These are phyloP conservation scores for Pyrrhosoma nymphula DNA, from an alignment of 2,888 invertebrate species.

Conservation along the genomic window DNA sequence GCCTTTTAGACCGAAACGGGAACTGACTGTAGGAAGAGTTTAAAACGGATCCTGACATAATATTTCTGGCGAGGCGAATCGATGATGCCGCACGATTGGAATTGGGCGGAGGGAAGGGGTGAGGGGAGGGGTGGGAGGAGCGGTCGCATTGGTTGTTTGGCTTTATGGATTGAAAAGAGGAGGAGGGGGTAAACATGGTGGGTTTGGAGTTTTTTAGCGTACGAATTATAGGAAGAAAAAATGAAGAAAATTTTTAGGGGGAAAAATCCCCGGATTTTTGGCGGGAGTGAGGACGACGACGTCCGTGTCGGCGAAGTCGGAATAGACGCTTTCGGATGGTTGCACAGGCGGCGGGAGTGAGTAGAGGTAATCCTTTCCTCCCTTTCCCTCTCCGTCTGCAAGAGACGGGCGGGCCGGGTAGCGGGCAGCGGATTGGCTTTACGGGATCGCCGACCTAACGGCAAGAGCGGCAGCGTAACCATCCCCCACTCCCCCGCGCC, in stretches of 20 bases:
- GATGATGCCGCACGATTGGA: neutral
- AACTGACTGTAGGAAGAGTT: neutral
- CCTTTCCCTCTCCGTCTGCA: too few relatives aligned
- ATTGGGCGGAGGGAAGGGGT: neutral
- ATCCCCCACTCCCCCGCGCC: too few relatives aligned
- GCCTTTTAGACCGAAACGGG: neutral
- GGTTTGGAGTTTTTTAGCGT: neutral
- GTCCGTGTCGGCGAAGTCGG: neutral
- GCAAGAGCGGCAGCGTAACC: neutral
- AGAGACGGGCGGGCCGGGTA: too few relatives aligned
- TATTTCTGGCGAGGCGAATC: neutral
- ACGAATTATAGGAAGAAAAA: neutral
- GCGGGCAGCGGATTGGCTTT: neutral
- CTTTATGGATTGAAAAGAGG: neutral
- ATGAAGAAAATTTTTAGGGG: neutral
- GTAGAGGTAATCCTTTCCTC: neutral
- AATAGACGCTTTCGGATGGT: neutral
- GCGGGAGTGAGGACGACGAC: neutral
- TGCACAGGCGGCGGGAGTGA: neutral
- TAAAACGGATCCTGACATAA: neutral
- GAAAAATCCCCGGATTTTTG: neutral
- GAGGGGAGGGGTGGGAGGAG: too few relatives aligned
- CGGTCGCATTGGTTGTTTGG: neutral
- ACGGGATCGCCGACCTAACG: constrained; percentile 5
- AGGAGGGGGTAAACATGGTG: neutral